phyloP scores from a whole-genome alignment of 1,140 invertebrate genomes.

The Reticulitermes speratus region DNA sequence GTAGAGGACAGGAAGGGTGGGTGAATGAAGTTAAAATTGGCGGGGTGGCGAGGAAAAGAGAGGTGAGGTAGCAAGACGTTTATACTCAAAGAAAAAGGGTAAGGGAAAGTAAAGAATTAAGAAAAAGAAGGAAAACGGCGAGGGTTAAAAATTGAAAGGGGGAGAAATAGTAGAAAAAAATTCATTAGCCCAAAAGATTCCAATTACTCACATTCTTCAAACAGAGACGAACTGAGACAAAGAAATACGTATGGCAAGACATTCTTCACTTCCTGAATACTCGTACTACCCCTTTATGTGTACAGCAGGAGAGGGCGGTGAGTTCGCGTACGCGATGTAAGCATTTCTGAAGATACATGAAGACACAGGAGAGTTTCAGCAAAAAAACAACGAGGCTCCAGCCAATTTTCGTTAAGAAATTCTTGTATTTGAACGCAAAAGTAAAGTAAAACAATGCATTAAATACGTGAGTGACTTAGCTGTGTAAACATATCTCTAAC shows the following conservation, averaged over 20 bases:
- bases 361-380: background rate
- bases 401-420: too few relatives aligned
- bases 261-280: background rate
- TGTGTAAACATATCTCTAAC: too few relatives aligned
- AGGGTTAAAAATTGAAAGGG: constrained; percentile 19
- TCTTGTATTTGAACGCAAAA: too few relatives aligned
- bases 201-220: constrained; percentile 21
- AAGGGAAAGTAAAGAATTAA: background rate
- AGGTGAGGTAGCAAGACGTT: background rate
- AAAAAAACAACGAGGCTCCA: background rate
- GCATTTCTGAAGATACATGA: background rate
- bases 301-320: background rate
- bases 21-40: background rate
- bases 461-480: too few relatives aligned
- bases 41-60: too few relatives aligned
- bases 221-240: background rate
- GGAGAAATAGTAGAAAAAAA: constrained; percentile 1
- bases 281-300: background rate
- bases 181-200: constrained; percentile 16
- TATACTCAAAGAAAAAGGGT: background rate
- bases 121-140: background rate
- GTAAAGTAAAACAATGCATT: too few relatives aligned
- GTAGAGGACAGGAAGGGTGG: background rate
- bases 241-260: background rate
- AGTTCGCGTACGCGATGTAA: background rate